Base-by-base conservation (phyloP, 2,113 vertebrate species). In the Oncorhynchus gorbuscha region DNA sequence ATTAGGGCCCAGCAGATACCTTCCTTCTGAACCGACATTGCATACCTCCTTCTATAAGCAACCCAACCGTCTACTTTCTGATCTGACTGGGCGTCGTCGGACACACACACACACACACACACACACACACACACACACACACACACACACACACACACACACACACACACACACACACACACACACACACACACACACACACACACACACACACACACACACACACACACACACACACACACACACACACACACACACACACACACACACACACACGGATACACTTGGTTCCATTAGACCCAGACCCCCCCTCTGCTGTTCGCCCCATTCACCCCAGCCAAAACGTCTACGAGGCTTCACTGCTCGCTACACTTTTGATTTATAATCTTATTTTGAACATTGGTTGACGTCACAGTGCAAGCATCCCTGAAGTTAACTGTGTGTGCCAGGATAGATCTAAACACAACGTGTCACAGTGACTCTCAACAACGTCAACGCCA, bases 41-140 rank as follows among this genome's bases (percentile, higher is more conserved):
- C 80, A 86, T 90, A 90, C 93, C 82, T 45, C 39, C 39, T 92
- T 93, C 90, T 92, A 90, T 92, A 92, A 93, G 93, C 91, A 93
- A 86, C 77, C 39, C 39, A 45, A 45, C 76, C 86, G 84, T 87
- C 86, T 84, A 84, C 72, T 85, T 89, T 76, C 81, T 83, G 83
- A 89, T 83, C 89, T 83, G 81, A 84, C 84, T 76, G 76, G 71
- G 87, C 59, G 1, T n/a, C 59, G 4, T 55, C 51, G 4, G 13
- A 55, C 14, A 55, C 49, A 55, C 49, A 49, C 48, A 49, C 48
- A 24, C 24, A 24, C 24, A 24, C 24, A 24, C 24, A 24, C 24
- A 24, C 24, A 24, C 24, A 24, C 24, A 24, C 24, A 24, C 24
- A 24, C 24, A 24, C 24, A 24, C 24, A 24, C 24, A 24, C 24